Evolutionary conservation across 2,113 vertebrate genomes (phyloP).

Genomic region (Oenanthe melanoleuca): DNA sequence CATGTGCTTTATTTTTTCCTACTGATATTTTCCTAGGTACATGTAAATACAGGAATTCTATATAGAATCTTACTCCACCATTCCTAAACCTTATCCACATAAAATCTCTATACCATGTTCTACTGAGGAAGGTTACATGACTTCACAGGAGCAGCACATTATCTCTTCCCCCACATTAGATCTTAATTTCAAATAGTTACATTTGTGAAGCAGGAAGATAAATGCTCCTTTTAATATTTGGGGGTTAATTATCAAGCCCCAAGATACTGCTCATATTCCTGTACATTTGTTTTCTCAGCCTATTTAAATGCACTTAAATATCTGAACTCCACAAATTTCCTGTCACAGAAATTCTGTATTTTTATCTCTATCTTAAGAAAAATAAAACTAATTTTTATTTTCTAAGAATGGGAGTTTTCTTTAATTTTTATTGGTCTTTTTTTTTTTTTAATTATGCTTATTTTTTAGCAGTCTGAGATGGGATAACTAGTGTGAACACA

Average conservation of each 20-base stretch:
- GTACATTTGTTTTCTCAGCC: not conserved
- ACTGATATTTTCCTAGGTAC: not conserved
- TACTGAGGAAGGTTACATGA: not conserved
- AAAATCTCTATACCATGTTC: not conserved
- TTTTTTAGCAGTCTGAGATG: not conserved
- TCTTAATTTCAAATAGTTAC: not conserved
- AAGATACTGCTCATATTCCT: not conserved
- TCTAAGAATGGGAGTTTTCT: not conserved
- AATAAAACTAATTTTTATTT: not conserved
- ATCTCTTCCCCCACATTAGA: not conserved
- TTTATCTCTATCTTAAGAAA: not conserved
- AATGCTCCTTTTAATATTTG: not conserved
- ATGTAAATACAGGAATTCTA: not conserved
- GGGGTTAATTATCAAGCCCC: not conserved
- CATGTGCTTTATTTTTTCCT: not conserved
- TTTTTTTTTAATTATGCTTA: not conserved
- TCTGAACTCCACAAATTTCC: not conserved
- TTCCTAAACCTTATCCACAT: not conserved
- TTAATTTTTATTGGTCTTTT: not conserved
- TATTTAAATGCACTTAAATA: not conserved
- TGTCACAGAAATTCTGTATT: not conserved
- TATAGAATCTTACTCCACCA: not conserved
- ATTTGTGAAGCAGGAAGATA: not conserved
- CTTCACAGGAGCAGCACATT: not conserved
- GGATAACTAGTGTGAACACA: not conserved